A percentile compares a stretch with the other conserved stretches of the same genome.
Evolutionary conservation across 1,140 invertebrate species (phyloP).

Genomic region (Drosophila kepulauana): DNA sequence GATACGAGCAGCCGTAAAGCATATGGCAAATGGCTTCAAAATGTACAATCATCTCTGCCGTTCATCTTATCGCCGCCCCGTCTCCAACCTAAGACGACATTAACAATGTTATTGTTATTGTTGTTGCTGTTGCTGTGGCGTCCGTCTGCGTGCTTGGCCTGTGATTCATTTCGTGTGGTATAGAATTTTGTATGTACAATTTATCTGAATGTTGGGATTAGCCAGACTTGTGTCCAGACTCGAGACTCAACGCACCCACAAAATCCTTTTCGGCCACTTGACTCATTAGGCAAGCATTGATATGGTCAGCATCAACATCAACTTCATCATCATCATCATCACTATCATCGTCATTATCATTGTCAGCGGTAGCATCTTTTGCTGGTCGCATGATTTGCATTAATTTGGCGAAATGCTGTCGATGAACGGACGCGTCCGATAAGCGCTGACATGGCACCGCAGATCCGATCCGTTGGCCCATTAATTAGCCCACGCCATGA

Average conservation of each 20-base stretch:
- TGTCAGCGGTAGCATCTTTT: constrained; percentile 59
- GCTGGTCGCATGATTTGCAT: constrained; percentile 77
- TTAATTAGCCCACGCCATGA: constrained; percentile 81
- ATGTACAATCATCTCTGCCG: constrained; percentile 62
- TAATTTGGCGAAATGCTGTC: constrained; percentile 81
- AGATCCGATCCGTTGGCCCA: constrained; percentile 67
- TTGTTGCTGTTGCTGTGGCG: constrained; percentile 30
- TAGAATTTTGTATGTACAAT: constrained; percentile 65
- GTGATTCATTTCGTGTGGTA: constrained; percentile 67
- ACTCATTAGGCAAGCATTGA: constrained; percentile 79
- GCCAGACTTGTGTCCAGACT: constrained; percentile 46
- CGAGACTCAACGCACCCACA: constrained; percentile 61
- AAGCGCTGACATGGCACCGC: constrained; percentile 73
- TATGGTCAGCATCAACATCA: constrained; percentile 32
- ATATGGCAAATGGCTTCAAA: constrained; percentile 54
- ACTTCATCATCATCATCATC: constrained; percentile 2
- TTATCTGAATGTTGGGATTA: constrained; percentile 72
- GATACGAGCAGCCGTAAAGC: constrained; percentile 54
- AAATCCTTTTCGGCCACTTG: constrained; percentile 80
- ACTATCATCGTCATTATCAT: constrained; percentile 33
- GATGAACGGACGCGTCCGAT: constrained; percentile 72
- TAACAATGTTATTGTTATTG: constrained; percentile 61
- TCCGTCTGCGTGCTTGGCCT: constrained; percentile 28
- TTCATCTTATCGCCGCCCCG: constrained; percentile 43
- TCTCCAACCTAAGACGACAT: constrained; percentile 60